Conservation (phyloP, 1,140 invertebrate species). For the Cepaea nemoralis region DNA sequence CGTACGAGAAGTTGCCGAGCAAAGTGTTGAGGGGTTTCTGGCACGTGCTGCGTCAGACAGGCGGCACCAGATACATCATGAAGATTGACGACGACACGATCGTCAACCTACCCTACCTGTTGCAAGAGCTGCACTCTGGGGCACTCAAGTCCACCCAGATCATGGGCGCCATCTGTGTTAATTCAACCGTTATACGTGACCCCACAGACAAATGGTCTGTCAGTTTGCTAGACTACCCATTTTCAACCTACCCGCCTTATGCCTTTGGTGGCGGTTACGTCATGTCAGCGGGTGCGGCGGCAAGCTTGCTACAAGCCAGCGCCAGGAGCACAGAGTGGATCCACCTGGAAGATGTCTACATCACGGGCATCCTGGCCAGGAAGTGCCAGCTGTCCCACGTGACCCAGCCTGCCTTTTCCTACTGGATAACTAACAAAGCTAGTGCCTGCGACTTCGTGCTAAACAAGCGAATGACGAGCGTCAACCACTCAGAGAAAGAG, state of each 20-base stretch:
- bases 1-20: slow-evolving; percentile 87
- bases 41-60: slow-evolving; percentile 80
- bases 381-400: slow-evolving; percentile 47
- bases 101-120: slow-evolving; percentile 68
- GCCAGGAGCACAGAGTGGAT: slow-evolving; percentile 57
- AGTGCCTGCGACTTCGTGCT: slow-evolving; percentile 39
- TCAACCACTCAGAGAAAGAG: slow-evolving; percentile 42
- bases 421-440: slow-evolving; percentile 37
- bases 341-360: slow-evolving; percentile 72
- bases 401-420: slow-evolving; percentile 42
- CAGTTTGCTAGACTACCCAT: slow-evolving; percentile 53
- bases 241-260: slow-evolving; percentile 61
- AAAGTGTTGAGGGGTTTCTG: slow-evolving; percentile 87
- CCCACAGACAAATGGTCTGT: slow-evolving; percentile 61
- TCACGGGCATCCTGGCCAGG: slow-evolving; percentile 70
- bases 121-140: slow-evolving; percentile 46
- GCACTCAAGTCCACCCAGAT: slow-evolving; percentile 38
- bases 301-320: slow-evolving; percentile 49
- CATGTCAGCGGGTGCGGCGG: slow-evolving; percentile 52
- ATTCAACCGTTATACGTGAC: slow-evolving; percentile 50
- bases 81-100: slow-evolving; percentile 76
- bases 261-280: slow-evolving; percentile 63
- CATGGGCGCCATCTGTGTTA: slow-evolving; percentile 48
- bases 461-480: slow-evolving; percentile 26
- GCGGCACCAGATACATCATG: slow-evolving; percentile 74